Evolutionary conservation across 1,140 invertebrate genomes (phyloP).

Genomic region (Heliconius eleuchia): DNA sequence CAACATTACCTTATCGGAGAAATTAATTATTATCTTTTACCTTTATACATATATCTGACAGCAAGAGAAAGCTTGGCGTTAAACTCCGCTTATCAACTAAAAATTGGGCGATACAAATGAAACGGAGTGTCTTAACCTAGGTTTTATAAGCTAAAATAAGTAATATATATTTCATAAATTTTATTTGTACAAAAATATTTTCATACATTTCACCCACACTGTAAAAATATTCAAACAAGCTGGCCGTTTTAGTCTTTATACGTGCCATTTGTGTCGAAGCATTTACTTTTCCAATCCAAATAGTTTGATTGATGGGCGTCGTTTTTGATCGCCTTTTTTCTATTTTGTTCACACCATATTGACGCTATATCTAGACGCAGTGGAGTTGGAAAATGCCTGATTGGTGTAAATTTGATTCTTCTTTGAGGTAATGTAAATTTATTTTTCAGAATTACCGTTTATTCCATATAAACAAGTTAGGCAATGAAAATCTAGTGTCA

Average conservation of each 20-base stretch:
- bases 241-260: neutral
- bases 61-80: no score
- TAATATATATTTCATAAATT: no score
- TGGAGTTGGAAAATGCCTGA: neutral
- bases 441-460: no score
- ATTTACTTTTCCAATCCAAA: neutral
- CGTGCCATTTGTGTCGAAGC: conserved; percentile 1
- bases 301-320: neutral
- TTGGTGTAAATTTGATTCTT: neutral
- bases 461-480: no score
- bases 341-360: neutral
- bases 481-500: no score
- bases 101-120: no score
- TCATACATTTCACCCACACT: neutral
- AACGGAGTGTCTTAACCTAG: no score
- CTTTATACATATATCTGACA: no score
- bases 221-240: neutral
- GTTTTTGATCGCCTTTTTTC: neutral
- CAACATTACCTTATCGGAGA: no score
- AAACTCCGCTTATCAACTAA: no score
- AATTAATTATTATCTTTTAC: no score
- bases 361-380: neutral
- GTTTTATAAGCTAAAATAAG: no score
- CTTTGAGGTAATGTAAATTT: neutral
- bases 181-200: neutral